Percentiles rank a stretch among this genome's conserved stretches.
Conservation (phyloP, 2,113 vertebrate genomes). For the Zapornia atra region DNA sequence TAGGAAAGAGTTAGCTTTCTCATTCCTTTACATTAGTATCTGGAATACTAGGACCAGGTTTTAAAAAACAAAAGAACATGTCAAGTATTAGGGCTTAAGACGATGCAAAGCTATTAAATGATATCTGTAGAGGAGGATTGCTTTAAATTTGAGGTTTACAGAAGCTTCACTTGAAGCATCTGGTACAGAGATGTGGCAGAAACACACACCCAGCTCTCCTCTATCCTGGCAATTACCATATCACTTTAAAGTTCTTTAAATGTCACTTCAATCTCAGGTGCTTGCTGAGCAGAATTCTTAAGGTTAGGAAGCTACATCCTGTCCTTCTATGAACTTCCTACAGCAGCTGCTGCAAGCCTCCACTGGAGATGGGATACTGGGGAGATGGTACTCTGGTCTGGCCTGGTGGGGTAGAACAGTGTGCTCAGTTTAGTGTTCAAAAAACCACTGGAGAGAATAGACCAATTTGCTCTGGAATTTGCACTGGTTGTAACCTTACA, state of each 20-base stretch:
- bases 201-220: background rate
- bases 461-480: background rate
- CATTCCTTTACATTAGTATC: background rate
- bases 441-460: background rate
- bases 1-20: background rate
- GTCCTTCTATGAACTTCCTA: background rate
- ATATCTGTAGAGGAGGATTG: background rate
- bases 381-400: background rate
- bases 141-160: background rate
- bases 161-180: background rate
- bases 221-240: background rate
- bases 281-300: background rate
- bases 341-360: background rate
- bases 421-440: background rate
- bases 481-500: background rate
- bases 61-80: background rate
- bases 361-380: background rate
- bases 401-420: no score
- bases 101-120: background rate
- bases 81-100: background rate
- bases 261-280: background rate
- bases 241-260: background rate
- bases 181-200: background rate
- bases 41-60: background rate
- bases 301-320: background rate